These are phyloP conservation scores for Sus cebifrons DNA, from an alignment of 2,797 vertebrate species.

Conservation along the genomic window DNA sequence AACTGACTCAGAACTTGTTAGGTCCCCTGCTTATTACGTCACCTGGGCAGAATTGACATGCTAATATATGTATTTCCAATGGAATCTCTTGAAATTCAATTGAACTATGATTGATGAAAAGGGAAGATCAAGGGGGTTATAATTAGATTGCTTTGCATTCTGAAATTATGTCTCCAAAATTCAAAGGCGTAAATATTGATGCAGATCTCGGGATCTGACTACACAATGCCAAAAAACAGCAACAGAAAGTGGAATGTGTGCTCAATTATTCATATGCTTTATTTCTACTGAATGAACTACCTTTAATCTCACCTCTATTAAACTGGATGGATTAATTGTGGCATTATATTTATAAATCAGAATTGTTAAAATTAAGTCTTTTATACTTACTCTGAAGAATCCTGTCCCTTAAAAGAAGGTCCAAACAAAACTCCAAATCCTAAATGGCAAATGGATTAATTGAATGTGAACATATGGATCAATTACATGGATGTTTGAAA, in stretches of 20 bases:
- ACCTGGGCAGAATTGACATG: neutral
- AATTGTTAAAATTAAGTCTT: neutral
- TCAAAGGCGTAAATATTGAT: neutral
- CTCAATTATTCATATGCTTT: neutral
- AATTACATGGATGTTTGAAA: neutral
- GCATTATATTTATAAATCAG: neutral
- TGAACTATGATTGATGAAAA: neutral
- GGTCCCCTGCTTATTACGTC: neutral
- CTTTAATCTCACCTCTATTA: neutral
- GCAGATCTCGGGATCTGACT: neutral
- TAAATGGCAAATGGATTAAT: neutral
- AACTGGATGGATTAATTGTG: neutral
- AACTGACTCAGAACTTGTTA: neutral
- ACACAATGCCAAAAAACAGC: neutral
- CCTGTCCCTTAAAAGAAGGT: neutral
- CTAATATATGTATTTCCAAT: neutral
- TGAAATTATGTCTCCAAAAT: neutral
- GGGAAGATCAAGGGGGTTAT: neutral
- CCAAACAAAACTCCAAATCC: neutral
- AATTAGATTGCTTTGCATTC: neutral
- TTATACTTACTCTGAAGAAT: neutral
- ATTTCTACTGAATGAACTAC: slow-evolving; percentile 17
- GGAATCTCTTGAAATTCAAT: neutral
- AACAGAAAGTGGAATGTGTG: neutral
- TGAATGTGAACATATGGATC: neutral